Conservation (phyloP, 53 echinoderm and acorn worm species). For the Holothuria scabra region DNA sequence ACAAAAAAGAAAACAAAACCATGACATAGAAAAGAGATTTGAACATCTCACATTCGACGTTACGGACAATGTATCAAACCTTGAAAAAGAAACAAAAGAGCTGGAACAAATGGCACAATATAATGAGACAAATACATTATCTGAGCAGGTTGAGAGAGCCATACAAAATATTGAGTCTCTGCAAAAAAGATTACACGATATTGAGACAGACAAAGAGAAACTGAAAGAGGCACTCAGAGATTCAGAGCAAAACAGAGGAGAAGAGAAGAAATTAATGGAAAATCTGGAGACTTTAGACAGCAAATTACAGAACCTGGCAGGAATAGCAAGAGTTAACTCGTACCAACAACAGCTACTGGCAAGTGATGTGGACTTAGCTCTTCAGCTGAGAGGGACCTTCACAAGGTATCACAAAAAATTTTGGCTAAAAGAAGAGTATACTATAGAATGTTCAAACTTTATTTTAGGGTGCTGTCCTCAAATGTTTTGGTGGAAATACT, state of each 20-base stretch:
- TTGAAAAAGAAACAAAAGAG: conserved; percentile 39
- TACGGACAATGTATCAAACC: conserved; percentile 10
- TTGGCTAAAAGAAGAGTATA: too few relatives aligned
- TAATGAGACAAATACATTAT: conserved; percentile 52
- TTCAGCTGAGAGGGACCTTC: conserved; percentile 66
- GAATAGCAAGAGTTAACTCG: conserved; percentile 58
- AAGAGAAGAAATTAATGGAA: conserved; percentile 47
- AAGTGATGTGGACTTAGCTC: conserved; percentile 70
- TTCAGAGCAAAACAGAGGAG: conserved; percentile 14
- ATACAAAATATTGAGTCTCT: conserved; percentile 68
- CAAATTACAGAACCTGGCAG: conserved; percentile 60
- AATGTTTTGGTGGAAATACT: too few relatives aligned
- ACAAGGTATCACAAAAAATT: conserved; percentile 49
- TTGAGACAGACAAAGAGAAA: conserved; percentile 53
- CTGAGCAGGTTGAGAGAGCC: conserved; percentile 60
- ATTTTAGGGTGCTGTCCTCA: too few relatives aligned
- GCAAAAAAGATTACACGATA: conserved; percentile 51
- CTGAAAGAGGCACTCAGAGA: conserved; percentile 39
- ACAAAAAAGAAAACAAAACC: neutral
- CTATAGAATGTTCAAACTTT: too few relatives aligned
- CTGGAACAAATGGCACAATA: conserved; percentile 49
- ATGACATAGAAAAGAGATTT: neutral
- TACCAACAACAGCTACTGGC: conserved; percentile 63
- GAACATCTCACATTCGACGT: conserved; percentile 21
- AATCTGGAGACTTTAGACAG: conserved; percentile 56